Percentiles rank a stretch among this genome's conserved stretches.
phyloP scores from a whole-genome alignment of 2,113 vertebrate species.

The Odontophorus gujanensis region DNA sequence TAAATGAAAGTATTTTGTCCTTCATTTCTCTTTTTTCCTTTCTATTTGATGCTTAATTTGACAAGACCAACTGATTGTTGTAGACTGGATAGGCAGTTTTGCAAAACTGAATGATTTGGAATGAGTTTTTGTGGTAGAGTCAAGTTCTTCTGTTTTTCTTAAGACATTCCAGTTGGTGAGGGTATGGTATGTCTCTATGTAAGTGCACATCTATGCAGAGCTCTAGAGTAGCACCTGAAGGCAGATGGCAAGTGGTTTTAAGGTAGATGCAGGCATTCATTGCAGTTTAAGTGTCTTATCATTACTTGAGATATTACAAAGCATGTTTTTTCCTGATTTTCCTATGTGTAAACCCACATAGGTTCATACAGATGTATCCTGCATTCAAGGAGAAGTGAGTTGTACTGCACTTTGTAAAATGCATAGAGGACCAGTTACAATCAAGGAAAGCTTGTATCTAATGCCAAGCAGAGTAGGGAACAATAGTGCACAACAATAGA shows the following conservation, averaged over 20 bases:
- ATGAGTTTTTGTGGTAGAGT: neutral
- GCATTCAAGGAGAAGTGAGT: neutral
- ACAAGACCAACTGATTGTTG: neutral
- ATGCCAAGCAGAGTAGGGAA: neutral
- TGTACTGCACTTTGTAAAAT: neutral
- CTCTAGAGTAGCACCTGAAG: neutral
- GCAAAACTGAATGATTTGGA: neutral
- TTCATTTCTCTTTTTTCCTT: neutral
- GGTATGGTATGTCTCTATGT: neutral
- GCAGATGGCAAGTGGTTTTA: neutral
- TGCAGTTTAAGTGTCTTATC: neutral
- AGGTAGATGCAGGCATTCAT: neutral
- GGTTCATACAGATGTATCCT: neutral
- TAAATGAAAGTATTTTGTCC: neutral
- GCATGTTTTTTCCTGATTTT: neutral
- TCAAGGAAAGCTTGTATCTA: neutral
- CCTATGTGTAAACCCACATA: accelerated
- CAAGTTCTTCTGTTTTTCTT: neutral
- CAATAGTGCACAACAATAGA: neutral
- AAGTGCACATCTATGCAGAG: neutral
- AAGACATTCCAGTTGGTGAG: neutral
- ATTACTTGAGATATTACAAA: neutral
- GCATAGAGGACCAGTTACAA: neutral
- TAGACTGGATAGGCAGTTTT: neutral
- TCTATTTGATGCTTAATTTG: neutral